Percentiles rank a stretch among this genome's conserved stretches.
Conservation (phyloP, 2,797 vertebrate genomes). For the Iguana delicatissima region DNA sequence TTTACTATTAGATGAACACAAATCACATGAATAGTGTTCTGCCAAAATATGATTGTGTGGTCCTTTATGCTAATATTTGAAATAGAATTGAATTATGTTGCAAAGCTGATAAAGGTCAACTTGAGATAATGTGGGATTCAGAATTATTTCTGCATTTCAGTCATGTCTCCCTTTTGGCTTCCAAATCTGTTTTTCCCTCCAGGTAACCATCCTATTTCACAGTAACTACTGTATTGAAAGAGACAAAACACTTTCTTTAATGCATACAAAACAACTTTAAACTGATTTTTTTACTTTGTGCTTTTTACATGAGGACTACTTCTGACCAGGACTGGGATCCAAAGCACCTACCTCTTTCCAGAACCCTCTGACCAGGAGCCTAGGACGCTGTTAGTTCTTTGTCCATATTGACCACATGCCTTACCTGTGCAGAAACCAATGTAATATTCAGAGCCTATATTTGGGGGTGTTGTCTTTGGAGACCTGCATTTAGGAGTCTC, state of each 20-base stretch:
- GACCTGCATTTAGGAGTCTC: background rate
- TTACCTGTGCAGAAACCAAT: no score
- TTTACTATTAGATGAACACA: constrained; percentile 2
- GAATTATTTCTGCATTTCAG: constrained; percentile 34
- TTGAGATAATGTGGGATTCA: background rate
- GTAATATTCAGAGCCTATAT: background rate
- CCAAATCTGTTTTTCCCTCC: constrained; percentile 14
- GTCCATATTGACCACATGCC: background rate
- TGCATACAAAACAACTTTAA: background rate
- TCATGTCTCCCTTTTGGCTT: constrained; percentile 15
- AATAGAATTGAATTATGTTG: background rate
- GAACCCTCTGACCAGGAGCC: background rate
- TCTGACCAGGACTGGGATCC: background rate
- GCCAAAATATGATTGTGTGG: constrained; percentile 1
- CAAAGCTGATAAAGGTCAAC: constrained; percentile 15
- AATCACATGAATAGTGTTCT: background rate
- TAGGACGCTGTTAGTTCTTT: background rate
- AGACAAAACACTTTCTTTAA: background rate
- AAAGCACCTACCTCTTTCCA: background rate
- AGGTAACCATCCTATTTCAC: constrained; percentile 51
- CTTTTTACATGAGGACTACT: background rate
- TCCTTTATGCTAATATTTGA: constrained; percentile 2
- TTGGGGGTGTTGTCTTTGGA: background rate
- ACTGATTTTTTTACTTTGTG: background rate
- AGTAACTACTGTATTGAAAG: background rate